phyloP scores from a whole-genome alignment of 1,140 invertebrate species.

The Parasteatoda tepidariorum region DNA sequence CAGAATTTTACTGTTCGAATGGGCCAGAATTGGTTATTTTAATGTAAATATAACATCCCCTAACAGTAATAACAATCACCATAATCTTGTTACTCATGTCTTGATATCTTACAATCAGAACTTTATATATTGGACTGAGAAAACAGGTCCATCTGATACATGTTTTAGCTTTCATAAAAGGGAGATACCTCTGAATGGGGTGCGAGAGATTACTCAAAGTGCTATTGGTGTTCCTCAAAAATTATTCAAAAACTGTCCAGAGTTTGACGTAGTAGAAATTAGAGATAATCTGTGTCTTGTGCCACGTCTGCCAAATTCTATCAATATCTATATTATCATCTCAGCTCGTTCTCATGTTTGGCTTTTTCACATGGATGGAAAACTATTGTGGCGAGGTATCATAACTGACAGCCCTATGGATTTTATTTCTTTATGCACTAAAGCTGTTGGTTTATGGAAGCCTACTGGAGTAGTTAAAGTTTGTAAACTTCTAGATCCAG shows the following conservation, averaged over 20 bases:
- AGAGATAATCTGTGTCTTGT: constrained; percentile 45
- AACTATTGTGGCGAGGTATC: constrained; percentile 44
- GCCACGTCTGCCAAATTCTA: constrained; percentile 32
- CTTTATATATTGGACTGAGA: constrained; percentile 46
- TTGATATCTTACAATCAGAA: constrained; percentile 43
- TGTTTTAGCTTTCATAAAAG: constrained; percentile 33
- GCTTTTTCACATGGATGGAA: constrained; percentile 45
- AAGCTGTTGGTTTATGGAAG: constrained; percentile 41
- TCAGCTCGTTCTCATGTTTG: constrained; percentile 46
- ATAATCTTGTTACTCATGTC: constrained; percentile 1
- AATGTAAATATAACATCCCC: constrained; percentile 53
- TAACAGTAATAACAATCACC: constrained; percentile 44
- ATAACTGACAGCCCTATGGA: constrained; percentile 28
- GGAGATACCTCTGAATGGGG: constrained; percentile 33
- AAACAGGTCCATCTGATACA: background rate
- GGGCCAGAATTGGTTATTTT: constrained; percentile 56
- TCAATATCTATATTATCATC: constrained; percentile 42
- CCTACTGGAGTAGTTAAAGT: constrained; percentile 24
- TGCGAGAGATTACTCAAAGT: constrained; percentile 47
- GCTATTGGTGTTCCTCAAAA: constrained; percentile 49
- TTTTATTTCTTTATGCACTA: constrained; percentile 47
- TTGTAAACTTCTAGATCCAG: constrained; percentile 21
- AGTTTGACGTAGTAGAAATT: constrained; percentile 38
- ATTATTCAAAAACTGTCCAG: constrained; percentile 40
- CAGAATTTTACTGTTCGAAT: constrained; percentile 42